phyloP scores from a whole-genome alignment of 2,888 invertebrate species.

The Drosophila greeni region DNA sequence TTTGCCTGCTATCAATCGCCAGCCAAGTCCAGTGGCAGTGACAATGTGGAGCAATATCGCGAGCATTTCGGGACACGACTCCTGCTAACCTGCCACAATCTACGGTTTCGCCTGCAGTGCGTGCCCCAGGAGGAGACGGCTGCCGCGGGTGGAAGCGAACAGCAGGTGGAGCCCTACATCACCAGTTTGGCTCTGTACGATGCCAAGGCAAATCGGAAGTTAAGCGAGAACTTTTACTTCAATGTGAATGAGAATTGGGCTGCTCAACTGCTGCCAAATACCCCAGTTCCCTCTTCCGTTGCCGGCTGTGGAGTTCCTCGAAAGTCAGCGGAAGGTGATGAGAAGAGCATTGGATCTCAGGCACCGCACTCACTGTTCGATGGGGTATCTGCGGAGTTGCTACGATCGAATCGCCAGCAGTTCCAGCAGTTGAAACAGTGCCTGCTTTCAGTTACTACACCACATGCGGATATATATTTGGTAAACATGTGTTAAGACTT shows the following conservation, averaged over 20 bases:
- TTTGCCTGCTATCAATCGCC: slow-evolving; percentile 84
- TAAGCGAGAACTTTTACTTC: slow-evolving; percentile 96
- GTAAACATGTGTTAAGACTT: slow-evolving; percentile 69
- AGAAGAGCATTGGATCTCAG: slow-evolving; percentile 76
- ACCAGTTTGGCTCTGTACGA: slow-evolving; percentile 94
- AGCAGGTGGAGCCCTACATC: slow-evolving; percentile 93
- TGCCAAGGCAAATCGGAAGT: slow-evolving; percentile 89
- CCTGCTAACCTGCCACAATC: slow-evolving; percentile 88
- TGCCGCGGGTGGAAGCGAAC: slow-evolving; percentile 83
- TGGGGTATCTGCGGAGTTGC: slow-evolving; percentile 87
- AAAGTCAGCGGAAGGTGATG: slow-evolving; percentile 56
- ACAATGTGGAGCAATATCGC: slow-evolving; percentile 86
- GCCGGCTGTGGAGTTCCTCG: slow-evolving; percentile 65
- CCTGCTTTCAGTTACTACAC: slow-evolving; percentile 91
- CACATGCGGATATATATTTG: slow-evolving; percentile 93
- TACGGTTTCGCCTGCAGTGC: slow-evolving; percentile 89
- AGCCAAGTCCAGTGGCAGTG: slow-evolving; percentile 78
- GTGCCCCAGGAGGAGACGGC: slow-evolving; percentile 81
- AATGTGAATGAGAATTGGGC: slow-evolving; percentile 89
- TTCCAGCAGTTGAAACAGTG: slow-evolving; percentile 81
- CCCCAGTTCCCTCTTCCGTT: slow-evolving; percentile 70
- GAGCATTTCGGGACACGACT: slow-evolving; percentile 93
- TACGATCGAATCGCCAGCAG: slow-evolving; percentile 80
- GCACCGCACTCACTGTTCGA: slow-evolving; percentile 80
- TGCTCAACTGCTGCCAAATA: slow-evolving; percentile 80